Percentiles rank a stretch among this genome's conserved stretches.
Evolutionary conservation across 2,797 vertebrate genomes (phyloP).

Genomic region (Nyctibius grandis): DNA sequence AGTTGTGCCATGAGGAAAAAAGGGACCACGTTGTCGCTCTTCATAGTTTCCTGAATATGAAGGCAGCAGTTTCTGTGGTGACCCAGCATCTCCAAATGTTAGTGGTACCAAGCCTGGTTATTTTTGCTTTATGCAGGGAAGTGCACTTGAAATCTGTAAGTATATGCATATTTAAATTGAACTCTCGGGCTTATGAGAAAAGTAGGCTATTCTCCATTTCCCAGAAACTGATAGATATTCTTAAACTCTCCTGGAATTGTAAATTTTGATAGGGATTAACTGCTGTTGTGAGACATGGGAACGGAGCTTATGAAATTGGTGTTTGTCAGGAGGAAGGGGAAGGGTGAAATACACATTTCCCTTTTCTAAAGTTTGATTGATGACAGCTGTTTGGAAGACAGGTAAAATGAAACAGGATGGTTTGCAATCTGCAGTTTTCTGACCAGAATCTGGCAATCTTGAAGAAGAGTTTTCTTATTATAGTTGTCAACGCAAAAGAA

Average conservation of each 20-base stretch:
- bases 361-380: neutral
- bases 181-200: neutral
- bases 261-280: neutral
- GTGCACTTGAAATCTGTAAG: neutral
- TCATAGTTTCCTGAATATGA: neutral
- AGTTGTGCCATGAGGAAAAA: neutral
- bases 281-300: neutral
- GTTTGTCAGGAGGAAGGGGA: neutral
- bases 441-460: neutral
- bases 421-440: neutral
- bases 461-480: neutral
- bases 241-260: neutral
- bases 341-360: neutral
- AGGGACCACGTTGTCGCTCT: fast-evolving
- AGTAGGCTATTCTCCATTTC: neutral
- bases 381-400: neutral
- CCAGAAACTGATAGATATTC: neutral
- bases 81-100: neutral
- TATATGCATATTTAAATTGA: neutral
- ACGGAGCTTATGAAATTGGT: neutral
- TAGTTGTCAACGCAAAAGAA: neutral
- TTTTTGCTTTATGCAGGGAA: neutral
- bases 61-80: neutral
- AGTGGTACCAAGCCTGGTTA: neutral
- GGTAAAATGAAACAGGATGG: neutral